Base-by-base conservation (phyloP, 2,888 invertebrate species). In the Heteropelma amictum region DNA sequence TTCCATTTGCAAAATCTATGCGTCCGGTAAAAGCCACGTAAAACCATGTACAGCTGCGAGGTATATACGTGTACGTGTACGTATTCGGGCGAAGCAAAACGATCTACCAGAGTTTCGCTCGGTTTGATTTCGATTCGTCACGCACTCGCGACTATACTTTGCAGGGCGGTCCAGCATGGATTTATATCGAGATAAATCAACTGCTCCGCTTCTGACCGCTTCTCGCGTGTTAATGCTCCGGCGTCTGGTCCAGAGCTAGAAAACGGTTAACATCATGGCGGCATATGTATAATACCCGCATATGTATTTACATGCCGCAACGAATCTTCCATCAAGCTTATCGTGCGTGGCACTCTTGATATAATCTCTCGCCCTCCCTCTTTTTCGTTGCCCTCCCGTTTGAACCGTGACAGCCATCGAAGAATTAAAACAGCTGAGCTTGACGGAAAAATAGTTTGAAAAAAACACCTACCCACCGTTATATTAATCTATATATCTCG, bases 171-270 rank as follows among this genome's bases (percentile, higher is more conserved):
- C 68, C 73, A 71, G 71, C 51, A 73, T 56, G 76, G 63, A 74
- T 76, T 79, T 77, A 77, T 60, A 68, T 58, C 65, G 53, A 69
- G 69, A 79, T 79, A 79, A 77, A 79, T 77, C 77, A 79, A 77
- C 71, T 19, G 56, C 56, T 63, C 35, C 7, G 60, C 65, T 58
- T 28, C 65, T 49, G 38, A 38, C 49, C 30, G 49, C 40, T 58
- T 68, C 68, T 68, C 58, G 58, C 58, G 56, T 49, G 47, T 67
- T 67, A 67, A 67, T 68, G 40, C 58, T 51, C 8, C 65, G 14
- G 40, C 21, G 12, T 53, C 64, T 49, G 40, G 30, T 8, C 21
- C 51, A n/a, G 56, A 23, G 14, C 33, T 45, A n/a, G 17, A 38
- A 49, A 56, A 45, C 60, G 26, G 53, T 42, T 58, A 60, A 53